Base-by-base conservation (phyloP, 2,113 vertebrate species). In the Herpetotheres cachinnans region DNA sequence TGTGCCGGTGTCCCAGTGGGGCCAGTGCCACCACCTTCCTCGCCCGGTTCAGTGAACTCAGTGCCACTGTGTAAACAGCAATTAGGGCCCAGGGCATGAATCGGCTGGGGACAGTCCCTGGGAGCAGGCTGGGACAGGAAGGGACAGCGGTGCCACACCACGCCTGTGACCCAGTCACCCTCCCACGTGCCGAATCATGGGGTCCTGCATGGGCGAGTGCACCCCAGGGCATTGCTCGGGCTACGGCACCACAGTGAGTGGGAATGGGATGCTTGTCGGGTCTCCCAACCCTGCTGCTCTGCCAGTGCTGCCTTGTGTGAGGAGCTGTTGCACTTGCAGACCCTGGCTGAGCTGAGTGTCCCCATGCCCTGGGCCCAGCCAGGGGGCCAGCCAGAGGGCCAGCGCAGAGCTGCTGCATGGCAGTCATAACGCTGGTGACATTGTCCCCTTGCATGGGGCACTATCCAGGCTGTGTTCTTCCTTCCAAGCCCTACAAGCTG, bases 31-130 rank as follows among this genome's bases (percentile, higher is more conserved):
- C 40, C 67, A 44, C 40, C 84, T 86, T 90, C 55, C 32, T 94
- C 6, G 7, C 62, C 78, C 20, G 61, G 80, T 86, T 91, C 55
- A 22, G 24, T 0, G 0, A 54, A 70, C 81, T 80, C 5, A 4
- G 38, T 84, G 89, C n/a, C 62, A 25, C 27, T 18, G 26, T 14
- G 69, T 91, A 96, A 97, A 96, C 29, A 96, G 70, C 93, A 89
- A 95, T 95, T 94, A 94, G 54, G 25, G 38, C 9, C 62, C 42
- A 15, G 86, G 63, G 26, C 26, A 66, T 96, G 94, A 97, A 40
- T 96, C 91, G 94, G 87, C 36, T 1, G 4, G 88, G 89, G 59
- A 80, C 92, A 66, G 90, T 76, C 66, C 88, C 63, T 77, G 71
- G 79, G 44, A 89, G 47, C 83, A 71, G 56, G 40, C 80, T 84